Base-by-base conservation (phyloP, 2,888 invertebrate species). In the Tinea pellionella region DNA sequence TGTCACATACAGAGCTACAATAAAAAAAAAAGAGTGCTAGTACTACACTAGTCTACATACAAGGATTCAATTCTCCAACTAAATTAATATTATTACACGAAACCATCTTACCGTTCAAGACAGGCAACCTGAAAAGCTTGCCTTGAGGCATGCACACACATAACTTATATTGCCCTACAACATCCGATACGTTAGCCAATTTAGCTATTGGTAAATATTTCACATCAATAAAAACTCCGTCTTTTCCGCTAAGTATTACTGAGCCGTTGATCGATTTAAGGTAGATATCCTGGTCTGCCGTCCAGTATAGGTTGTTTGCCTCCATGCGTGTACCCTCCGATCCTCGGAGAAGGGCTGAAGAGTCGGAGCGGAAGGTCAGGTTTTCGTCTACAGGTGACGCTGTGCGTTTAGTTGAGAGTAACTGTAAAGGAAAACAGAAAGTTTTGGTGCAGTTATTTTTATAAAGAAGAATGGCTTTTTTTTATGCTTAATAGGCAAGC, bases 121-220 rank as follows among this genome's bases (percentile, higher is more conserved):
- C 91, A 0, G 93, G 92, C 3, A 96, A 90, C 63, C 92, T 89
- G 70, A 96, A 96, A 59, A 97, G 73, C 67, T 93, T 93, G 0
- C 96, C 96, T 64, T 93, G 92, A 0, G 96, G 96, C 94, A 96
- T 95, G 70, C 96, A 96, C 0, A 96, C 92, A 67, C 96, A 97
- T 0, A 97, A 89, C 74, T 96, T 96, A 68, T 92, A 96, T 72
- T 96, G 95, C 0, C 90, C 85, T 0, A 74, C 73, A 63, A 66
- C 61, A 64, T 75, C 80, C 0, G 74, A 75, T 41, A 76, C 68
- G 70, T 86, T 70, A 66, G 86, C 29, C 63, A 78, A 63, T 71
- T 87, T 64, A 29, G 91, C 93, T 56, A 93, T 89, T 0, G 95
- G 94, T 13, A 95, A 81, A 63, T 90, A 91, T 51, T 92, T 89